These are phyloP conservation scores for Drosophila nigritarsus DNA, from an alignment of 2,888 invertebrate genomes.

Conservation along the genomic window DNA sequence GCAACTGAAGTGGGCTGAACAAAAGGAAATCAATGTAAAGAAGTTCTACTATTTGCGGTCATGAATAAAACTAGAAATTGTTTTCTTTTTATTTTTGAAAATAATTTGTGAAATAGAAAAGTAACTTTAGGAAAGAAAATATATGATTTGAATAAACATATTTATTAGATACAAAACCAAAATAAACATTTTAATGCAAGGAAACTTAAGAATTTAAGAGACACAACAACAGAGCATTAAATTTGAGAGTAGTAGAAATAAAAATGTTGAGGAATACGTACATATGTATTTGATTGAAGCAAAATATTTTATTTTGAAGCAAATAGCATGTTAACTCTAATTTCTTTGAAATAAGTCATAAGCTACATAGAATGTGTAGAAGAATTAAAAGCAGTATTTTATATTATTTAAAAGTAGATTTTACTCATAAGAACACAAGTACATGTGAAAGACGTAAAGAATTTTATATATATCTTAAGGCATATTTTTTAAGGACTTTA, in stretches of 20 bases:
- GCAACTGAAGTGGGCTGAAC: neutral
- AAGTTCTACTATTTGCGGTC: neutral
- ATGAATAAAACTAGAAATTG: neutral
- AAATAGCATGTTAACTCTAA: neutral
- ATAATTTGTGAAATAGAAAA: neutral
- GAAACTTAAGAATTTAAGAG: neutral
- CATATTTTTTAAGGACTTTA: slow-evolving; percentile 30
- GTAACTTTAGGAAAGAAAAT: neutral
- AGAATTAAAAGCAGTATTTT: too few relatives aligned
- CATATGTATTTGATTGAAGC: too few relatives aligned
- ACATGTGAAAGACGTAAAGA: neutral
- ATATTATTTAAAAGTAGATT: neutral
- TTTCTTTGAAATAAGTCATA: too few relatives aligned
- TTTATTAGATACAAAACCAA: neutral
- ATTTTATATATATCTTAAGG: neutral
- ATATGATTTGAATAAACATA: neutral
- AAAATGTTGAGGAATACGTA: too few relatives aligned
- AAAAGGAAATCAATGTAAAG: neutral
- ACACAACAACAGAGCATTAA: too few relatives aligned
- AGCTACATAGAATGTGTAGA: too few relatives aligned
- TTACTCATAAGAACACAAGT: neutral
- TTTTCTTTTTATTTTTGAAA: neutral
- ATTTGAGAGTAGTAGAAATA: too few relatives aligned
- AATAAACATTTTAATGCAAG: neutral
- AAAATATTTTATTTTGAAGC: too few relatives aligned